Evolutionary conservation across 2,113 vertebrate genomes (phyloP), one percentile per base, ranked within the genome.

Genomic region (Elanus axillaris): DNA sequence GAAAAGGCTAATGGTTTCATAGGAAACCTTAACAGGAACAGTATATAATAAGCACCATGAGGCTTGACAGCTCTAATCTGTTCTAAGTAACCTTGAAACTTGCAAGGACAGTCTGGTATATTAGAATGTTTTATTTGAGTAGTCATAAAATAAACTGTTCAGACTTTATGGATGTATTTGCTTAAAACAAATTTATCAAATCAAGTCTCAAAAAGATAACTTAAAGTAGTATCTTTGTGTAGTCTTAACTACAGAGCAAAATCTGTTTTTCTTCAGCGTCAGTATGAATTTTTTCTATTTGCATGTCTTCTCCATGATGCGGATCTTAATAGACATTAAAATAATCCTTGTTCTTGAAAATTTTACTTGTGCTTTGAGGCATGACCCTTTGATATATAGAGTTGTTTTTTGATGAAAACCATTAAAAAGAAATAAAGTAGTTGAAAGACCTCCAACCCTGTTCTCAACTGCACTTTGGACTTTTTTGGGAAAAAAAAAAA

Each of bases 1-100:
- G 94, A 94, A 97, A 97, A 97, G 84, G 88, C 95, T 97, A 97
- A 97, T 73, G 60, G 55, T 94, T 97, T 97, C 93, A 94, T 68
- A 97, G 94, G 36, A 90, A 97, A 97, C 76, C 43, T 96, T 90
- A 96, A 93, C 67, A 96, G 55, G 72, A 97, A 71, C 64, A 94
- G 62, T 95, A 88, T 79, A 90, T 90, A 96, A 96, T 87, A 97
- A 96, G 78, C 34, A 71, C 76, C 77, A 75, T 64, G 88, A 91
- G 38, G 15, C 26, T 93, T 98, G 97, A 96, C 96, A 97, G 55
- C 93, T 95, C 72, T 96, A 97, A 98, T 94, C 92, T 95, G 32
- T 90, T 94, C 58, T 56, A 90, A 42, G 47, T 86, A 96, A 97
- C 96, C 95, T 97, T 98, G 96, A 97, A 97, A 94, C 82, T 95